Evolutionary conservation across 1,140 invertebrate genomes (phyloP).

Genomic region (Paraescarpia echinospica): DNA sequence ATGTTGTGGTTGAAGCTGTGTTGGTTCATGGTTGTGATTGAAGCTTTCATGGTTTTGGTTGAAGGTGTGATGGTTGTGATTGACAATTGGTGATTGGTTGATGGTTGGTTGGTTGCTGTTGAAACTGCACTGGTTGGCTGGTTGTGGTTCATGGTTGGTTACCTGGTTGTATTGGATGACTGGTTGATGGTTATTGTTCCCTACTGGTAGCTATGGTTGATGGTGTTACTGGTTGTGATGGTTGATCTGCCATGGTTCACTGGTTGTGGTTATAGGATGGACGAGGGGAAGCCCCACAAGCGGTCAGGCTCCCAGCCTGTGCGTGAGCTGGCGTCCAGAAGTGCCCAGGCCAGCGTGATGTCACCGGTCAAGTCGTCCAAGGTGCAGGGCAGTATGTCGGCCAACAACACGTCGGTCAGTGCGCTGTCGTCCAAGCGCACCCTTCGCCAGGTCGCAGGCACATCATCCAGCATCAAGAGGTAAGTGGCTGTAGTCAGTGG

Average conservation of each 20-base stretch:
- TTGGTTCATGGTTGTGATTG: background rate
- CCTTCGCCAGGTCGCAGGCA: background rate
- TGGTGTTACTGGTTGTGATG: background rate
- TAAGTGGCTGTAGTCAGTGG: background rate
- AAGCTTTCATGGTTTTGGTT: slow-evolving; percentile 1
- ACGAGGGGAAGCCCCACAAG: slow-evolving; percentile 49
- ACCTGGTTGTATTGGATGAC: too few species aligned
- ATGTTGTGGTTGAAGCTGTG: background rate
- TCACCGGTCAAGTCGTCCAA: slow-evolving; percentile 52
- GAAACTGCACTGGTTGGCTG: too few species aligned
- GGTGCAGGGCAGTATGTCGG: slow-evolving; percentile 27
- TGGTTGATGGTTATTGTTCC: too few species aligned
- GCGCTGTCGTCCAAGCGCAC: background rate
- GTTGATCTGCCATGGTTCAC: background rate
- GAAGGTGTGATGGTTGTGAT: background rate
- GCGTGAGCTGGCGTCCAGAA: slow-evolving; percentile 42
- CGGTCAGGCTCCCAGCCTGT: slow-evolving; percentile 46
- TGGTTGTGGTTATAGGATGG: slow-evolving; percentile 32
- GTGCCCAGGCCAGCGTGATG: slow-evolving; percentile 44
- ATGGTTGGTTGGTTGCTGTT: too few species aligned
- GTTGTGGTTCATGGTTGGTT: too few species aligned
- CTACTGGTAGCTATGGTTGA: background rate
- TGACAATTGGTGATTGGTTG: background rate
- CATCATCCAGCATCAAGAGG: background rate
- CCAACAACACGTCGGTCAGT: background rate